Evolutionary conservation across 1,140 invertebrate genomes (phyloP).

Genomic region (Drosophila rufa): DNA sequence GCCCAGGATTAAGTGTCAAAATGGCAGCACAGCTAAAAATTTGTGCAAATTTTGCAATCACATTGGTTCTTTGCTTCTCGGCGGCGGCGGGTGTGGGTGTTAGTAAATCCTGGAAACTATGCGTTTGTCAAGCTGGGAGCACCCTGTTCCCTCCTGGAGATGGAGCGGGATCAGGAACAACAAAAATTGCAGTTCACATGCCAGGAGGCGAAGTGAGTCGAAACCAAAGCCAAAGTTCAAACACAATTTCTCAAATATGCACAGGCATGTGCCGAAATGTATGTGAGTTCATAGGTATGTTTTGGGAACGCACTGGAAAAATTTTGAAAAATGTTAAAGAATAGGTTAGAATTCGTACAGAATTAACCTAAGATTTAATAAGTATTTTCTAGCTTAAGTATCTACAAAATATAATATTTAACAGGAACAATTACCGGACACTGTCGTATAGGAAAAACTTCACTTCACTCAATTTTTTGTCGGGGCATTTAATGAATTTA

Average conservation of each 20-base stretch:
- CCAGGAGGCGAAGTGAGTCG: slow-evolving; percentile 49
- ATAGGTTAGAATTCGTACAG: no score
- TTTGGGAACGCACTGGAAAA: slow-evolving; percentile 18
- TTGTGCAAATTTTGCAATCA: slow-evolving; percentile 74
- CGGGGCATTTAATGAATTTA: no score
- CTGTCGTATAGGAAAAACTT: no score
- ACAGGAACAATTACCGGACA: no score
- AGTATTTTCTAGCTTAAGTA: no score
- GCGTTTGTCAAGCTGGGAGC: slow-evolving; percentile 53
- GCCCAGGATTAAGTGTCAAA: slow-evolving; percentile 27
- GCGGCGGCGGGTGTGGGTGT: slow-evolving; percentile 22
- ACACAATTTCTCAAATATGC: slow-evolving; percentile 80
- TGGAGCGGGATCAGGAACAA: slow-evolving; percentile 2
- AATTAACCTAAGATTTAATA: no score
- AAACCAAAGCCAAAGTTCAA: slow-evolving; percentile 81
- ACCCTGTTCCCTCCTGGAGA: background rate
- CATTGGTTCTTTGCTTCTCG: slow-evolving; percentile 3
- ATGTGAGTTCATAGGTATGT: slow-evolving; percentile 3
- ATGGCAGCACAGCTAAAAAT: slow-evolving; percentile 59
- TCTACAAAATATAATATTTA: no score
- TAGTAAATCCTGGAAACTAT: slow-evolving; percentile 55
- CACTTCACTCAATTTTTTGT: no score
- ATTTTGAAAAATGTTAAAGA: background rate
- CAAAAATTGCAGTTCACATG: slow-evolving; percentile 61
- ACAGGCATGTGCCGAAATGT: slow-evolving; percentile 50